These are phyloP conservation scores for Campoletis sonorensis DNA, from an alignment of 1,140 invertebrate species.

Conservation along the genomic window DNA sequence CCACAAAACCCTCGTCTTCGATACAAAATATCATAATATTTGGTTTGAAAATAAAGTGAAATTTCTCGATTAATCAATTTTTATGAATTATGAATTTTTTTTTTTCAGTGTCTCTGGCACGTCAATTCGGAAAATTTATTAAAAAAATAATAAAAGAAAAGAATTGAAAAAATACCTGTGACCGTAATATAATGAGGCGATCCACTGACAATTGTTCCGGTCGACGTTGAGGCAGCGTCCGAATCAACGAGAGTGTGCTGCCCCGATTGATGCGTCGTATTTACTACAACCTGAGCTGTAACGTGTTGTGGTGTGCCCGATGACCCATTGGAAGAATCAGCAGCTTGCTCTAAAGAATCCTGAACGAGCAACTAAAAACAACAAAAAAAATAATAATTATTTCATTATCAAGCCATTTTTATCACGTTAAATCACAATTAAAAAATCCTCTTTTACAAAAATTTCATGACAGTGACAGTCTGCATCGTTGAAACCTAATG, in stretches of 20 bases:
- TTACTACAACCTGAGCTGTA: slow-evolving; percentile 76
- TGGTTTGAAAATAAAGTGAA: too few species aligned
- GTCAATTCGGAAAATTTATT: background rate
- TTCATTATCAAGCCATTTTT: background rate
- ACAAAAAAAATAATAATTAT: slow-evolving; percentile 55
- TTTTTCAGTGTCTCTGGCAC: background rate
- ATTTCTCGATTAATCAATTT: background rate
- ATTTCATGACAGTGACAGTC: too few species aligned
- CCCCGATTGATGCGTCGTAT: slow-evolving; percentile 71
- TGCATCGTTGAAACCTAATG: too few species aligned
- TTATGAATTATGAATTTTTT: background rate
- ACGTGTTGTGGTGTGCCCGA: slow-evolving; percentile 74
- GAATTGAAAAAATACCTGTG: slow-evolving; percentile 71
- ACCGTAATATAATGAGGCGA: slow-evolving; percentile 78
- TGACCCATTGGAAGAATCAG: slow-evolving; percentile 75
- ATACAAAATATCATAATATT: too few species aligned
- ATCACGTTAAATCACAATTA: background rate
- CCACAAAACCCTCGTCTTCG: too few species aligned
- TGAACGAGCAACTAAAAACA: slow-evolving; percentile 74
- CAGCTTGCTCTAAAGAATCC: slow-evolving; percentile 72
- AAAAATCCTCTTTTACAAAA: background rate
- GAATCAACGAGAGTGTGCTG: slow-evolving; percentile 73
- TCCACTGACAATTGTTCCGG: slow-evolving; percentile 73
- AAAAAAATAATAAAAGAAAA: too few species aligned
- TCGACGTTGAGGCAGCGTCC: slow-evolving; percentile 71